These are phyloP conservation scores for Macrochelys suwanniensis DNA, from an alignment of 2,797 vertebrate species.

Conservation along the genomic window DNA sequence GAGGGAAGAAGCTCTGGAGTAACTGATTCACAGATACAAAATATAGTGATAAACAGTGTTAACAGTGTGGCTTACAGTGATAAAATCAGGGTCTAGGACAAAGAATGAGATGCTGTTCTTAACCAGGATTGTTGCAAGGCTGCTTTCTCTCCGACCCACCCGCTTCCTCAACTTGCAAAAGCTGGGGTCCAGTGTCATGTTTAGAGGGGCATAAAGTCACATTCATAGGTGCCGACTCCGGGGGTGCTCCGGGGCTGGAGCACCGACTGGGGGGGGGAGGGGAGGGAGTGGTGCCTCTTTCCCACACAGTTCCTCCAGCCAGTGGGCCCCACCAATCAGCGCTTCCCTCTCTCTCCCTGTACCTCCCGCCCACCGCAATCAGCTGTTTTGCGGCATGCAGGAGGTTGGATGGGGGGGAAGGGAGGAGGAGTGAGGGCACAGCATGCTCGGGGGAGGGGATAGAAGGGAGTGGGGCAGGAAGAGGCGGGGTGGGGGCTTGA, in stretches of 20 bases:
- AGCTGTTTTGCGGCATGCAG: too few relatives aligned
- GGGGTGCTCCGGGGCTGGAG: neutral
- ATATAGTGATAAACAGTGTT: conserved; percentile 66
- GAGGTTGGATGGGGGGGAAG: too few relatives aligned
- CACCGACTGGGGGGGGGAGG: too few relatives aligned
- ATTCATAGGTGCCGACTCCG: neutral
- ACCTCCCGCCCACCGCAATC: too few relatives aligned
- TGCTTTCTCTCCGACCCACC: conserved; percentile 42
- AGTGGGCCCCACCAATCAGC: too few relatives aligned
- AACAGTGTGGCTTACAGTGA: conserved; percentile 66
- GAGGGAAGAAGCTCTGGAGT: conserved; percentile 58
- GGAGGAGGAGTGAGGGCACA: too few relatives aligned
- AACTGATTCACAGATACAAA: conserved; percentile 64
- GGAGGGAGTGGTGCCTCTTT: too few relatives aligned
- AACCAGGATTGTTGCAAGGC: neutral
- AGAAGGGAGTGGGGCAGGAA: too few relatives aligned
- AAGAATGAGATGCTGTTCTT: neutral
- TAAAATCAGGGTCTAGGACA: conserved; percentile 59
- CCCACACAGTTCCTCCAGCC: too few relatives aligned
- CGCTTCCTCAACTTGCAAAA: conserved; percentile 32
- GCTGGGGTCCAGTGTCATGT: conserved; percentile 10
- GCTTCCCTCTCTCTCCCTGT: too few relatives aligned
- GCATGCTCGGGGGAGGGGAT: too few relatives aligned
- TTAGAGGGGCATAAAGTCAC: neutral
- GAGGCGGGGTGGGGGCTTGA: too few relatives aligned